Base-by-base conservation (phyloP, 1,140 invertebrate genomes). In the Frieseomelitta varia region DNA sequence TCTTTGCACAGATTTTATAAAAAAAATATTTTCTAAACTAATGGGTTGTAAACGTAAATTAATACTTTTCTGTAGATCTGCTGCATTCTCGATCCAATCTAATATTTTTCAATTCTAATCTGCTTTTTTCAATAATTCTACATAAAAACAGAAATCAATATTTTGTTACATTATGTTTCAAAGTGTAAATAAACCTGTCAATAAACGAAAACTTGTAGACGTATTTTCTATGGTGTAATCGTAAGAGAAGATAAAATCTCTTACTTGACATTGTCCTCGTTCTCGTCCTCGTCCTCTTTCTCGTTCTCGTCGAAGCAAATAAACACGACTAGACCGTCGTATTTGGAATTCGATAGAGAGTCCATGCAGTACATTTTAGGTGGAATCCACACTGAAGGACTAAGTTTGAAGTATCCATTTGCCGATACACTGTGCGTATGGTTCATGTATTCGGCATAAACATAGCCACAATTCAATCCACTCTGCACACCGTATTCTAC, bases 401-500 rank as follows among this genome's bases (percentile, higher is more conserved):
- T 1, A 27, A 51, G 0, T 1, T 17, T 15, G 6, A 92, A 30
- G 27, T 84, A 27, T 76, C 91, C 91, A 11, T 76, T 24, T 1
- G 81, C 21, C 1, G 84, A 85, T 1, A 89, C 11, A 6, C 30
- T 27, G 80, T 84, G 85, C 1, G 67, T 67, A 21, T 92, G 88
- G 4, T 82, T 11, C 1, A 68, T 53, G 4, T 47, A 11, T 4
- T 83, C 3, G 1, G 39, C 15, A 74, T 88, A 92, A 10, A 0
- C 39, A 65, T 88, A 88, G 6, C 73, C 8, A 24, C 92, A 92
- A 1, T 76, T 74, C 19, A 79, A 76, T 15, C 88, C 91, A 34
- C 89, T 30, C 47, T 91, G 30, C 2, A 93, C 47, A 12, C 91
- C 93, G 78, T 90, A 91, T 56, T 86, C 92, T 93, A 27, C 6